Conservation (phyloP, 2,113 vertebrate species). For the Crotalus horridus region DNA sequence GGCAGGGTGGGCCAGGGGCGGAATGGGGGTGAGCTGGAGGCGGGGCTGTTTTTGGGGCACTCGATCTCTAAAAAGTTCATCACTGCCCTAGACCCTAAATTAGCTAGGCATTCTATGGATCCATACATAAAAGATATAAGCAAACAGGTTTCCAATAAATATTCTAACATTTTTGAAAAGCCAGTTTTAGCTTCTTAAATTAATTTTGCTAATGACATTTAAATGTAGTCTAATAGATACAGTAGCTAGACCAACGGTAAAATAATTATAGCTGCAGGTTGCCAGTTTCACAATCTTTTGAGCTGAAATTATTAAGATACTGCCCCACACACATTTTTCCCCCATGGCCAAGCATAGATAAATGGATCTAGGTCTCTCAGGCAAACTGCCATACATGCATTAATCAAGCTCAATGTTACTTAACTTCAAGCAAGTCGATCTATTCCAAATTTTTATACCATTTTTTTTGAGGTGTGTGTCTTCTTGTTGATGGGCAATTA, state of each 20-base stretch:
- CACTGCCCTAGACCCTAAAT: not conserved
- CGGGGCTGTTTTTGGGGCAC: too few species aligned
- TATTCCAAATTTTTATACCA: not conserved
- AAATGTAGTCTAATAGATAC: not conserved
- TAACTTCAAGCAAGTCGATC: not conserved
- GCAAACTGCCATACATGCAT: not conserved
- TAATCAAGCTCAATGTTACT: not conserved
- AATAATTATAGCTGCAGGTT: not conserved
- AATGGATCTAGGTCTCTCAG: not conserved
- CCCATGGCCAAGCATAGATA: not conserved
- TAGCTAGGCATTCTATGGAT: not conserved
- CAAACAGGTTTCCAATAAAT: not conserved
- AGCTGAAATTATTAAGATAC: not conserved
- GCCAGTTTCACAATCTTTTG: not conserved
- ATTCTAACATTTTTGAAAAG: not conserved
- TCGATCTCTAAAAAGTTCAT: too few species aligned
- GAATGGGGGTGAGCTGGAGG: too few species aligned
- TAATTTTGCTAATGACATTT: not conserved
- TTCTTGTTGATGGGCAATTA: not conserved
- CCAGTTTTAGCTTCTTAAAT: not conserved
- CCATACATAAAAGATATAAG: not conserved
- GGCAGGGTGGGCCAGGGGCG: too few species aligned
- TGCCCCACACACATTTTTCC: too few species aligned
- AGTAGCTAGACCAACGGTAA: not conserved
- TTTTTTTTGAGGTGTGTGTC: not conserved